Evolutionary conservation across 1,140 invertebrate species (phyloP).

Genomic region (Caerostris extrusa): DNA sequence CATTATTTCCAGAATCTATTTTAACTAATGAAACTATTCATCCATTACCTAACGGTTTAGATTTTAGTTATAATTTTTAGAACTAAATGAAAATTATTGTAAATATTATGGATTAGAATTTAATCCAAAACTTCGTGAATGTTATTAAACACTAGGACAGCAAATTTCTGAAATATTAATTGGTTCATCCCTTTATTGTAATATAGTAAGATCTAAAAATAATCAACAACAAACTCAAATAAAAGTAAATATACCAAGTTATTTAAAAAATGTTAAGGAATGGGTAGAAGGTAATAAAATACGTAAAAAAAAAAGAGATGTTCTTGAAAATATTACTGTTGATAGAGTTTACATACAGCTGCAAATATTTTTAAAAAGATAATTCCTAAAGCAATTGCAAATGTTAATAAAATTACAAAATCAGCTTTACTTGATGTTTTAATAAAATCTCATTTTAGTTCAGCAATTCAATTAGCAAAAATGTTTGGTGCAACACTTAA

Average conservation of each 20-base stretch:
- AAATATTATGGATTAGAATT: slow-evolving; percentile 40
- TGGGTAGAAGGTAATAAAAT: slow-evolving; percentile 2
- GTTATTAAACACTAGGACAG: neutral
- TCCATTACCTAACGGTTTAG: neutral
- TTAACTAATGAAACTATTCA: neutral
- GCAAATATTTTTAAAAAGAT: neutral
- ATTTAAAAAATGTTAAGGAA: slow-evolving; percentile 22
- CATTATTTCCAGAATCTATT: neutral
- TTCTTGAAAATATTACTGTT: neutral
- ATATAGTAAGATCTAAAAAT: neutral
- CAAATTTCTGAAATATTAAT: neutral
- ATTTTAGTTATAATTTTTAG: neutral
- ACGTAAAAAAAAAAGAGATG: too few species aligned
- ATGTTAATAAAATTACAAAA: neutral
- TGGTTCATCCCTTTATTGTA: neutral
- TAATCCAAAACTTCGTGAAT: neutral
- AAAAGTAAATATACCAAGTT: neutral
- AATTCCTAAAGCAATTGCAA: neutral
- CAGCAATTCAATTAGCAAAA: neutral
- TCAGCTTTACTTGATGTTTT: neutral
- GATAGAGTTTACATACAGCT: neutral
- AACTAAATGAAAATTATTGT: slow-evolving; percentile 2
- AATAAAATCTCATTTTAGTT: neutral
- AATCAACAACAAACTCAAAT: neutral
- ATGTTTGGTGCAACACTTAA: neutral